These are phyloP conservation scores for Megaceryle maxima DNA, from an alignment of 2,113 vertebrate species.

Conservation along the genomic window DNA sequence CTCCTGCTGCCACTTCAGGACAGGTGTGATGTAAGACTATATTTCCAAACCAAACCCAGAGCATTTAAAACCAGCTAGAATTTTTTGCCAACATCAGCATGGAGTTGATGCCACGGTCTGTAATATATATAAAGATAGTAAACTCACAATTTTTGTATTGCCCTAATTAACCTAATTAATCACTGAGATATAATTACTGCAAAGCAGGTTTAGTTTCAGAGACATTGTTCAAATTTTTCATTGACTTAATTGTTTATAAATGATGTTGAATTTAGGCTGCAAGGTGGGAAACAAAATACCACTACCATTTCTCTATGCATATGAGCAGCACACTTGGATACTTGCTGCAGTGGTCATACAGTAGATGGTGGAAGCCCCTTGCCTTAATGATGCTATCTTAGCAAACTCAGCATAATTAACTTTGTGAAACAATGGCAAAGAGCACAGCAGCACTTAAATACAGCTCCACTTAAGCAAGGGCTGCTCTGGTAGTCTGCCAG, in stretches of 20 bases:
- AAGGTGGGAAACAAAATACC: not conserved
- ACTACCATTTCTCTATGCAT: not conserved
- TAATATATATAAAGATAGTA: not conserved
- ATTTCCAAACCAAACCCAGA: not conserved
- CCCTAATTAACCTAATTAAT: not conserved
- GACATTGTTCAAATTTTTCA: not conserved
- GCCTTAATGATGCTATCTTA: not conserved
- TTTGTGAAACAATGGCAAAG: conserved; percentile 2
- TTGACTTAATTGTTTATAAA: not conserved
- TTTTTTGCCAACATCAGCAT: not conserved
- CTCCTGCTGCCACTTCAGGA: not conserved
- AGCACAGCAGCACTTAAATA: not conserved
- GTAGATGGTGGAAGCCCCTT: not conserved
- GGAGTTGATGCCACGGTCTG: not conserved
- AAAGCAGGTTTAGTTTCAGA: not conserved
- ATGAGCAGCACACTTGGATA: not conserved
- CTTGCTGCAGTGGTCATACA: not conserved
- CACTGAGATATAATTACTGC: not conserved
- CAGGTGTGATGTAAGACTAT: not conserved
- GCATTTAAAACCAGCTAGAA: not conserved
- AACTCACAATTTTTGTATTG: not conserved
- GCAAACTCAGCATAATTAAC: conserved; percentile 11
- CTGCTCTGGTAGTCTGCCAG: not conserved
- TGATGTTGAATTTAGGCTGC: not conserved
- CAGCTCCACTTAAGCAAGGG: not conserved